Evolutionary conservation across 2,113 vertebrate genomes (phyloP).

Genomic region (Vireo altiloquus): DNA sequence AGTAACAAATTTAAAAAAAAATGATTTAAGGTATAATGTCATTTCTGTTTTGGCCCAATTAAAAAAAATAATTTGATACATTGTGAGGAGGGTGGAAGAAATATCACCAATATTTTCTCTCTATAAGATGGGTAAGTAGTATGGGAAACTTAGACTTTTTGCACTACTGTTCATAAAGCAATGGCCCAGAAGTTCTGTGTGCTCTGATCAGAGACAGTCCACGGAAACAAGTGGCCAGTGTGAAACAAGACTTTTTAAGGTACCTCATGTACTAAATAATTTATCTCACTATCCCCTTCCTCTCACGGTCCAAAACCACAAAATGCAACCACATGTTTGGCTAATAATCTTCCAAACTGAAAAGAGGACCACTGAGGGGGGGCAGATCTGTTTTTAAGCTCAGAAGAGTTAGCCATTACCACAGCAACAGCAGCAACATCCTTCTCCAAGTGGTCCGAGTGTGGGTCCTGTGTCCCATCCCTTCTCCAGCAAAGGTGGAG

Average conservation of each 20-base stretch:
- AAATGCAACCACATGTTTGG: conserved; percentile 14
- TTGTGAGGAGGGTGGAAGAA: background rate
- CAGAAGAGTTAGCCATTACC: background rate
- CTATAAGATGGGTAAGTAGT: background rate
- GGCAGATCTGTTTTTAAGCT: conserved; percentile 8
- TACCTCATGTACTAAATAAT: background rate
- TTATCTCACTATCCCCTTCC: background rate
- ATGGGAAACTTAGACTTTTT: background rate
- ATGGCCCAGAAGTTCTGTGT: background rate
- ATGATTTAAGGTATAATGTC: background rate
- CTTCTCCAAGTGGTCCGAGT: background rate
- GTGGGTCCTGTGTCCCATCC: background rate
- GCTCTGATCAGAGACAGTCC: background rate
- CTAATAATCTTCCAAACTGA: background rate
- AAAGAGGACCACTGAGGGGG: background rate
- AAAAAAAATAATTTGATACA: background rate
- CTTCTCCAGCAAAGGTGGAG: background rate
- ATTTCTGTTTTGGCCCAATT: background rate
- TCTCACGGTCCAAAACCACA: background rate
- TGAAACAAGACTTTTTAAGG: background rate
- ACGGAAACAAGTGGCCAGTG: background rate
- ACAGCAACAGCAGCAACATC: background rate
- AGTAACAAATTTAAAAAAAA: background rate
- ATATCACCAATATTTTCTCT: background rate
- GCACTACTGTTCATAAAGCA: background rate